phyloP scores from a whole-genome alignment of 2,888 invertebrate species.

The Diachrysia chrysitis region DNA sequence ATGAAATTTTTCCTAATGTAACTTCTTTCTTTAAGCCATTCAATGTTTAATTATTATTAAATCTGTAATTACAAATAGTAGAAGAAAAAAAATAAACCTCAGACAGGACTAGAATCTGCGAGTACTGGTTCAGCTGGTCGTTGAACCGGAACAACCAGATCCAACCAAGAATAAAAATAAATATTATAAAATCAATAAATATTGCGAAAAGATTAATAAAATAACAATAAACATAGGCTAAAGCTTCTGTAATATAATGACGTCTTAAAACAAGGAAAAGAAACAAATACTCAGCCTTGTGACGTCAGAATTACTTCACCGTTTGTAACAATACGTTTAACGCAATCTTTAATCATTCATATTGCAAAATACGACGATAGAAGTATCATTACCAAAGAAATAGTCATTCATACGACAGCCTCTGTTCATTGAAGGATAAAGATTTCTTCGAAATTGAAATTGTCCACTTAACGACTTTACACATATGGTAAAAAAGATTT shows the following conservation, averaged over 20 bases:
- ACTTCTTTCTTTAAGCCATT: no score
- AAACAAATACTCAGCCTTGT: constrained; percentile 4
- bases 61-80: no score
- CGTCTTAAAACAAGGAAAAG: constrained; percentile 2
- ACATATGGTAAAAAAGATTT: constrained; percentile 7
- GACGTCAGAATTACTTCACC: constrained; percentile 24
- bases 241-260: background rate
- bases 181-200: no score
- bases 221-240: no score
- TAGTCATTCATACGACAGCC: constrained; percentile 33
- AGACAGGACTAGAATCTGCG: no score
- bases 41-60: no score
- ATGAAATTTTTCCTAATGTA: no score
- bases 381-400: constrained; percentile 22
- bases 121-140: no score
- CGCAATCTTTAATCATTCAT: constrained; percentile 19
- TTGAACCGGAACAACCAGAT: no score
- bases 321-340: constrained; percentile 32
- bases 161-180: no score
- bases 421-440: constrained; percentile 15
- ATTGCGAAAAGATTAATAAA: background rate
- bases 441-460: constrained; percentile 20
- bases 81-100: no score
- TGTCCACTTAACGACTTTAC: constrained; percentile 3
- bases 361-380: constrained; percentile 29